Evolutionary conservation across 2,888 invertebrate genomes (phyloP), one percentile per base, ranked within the genome.

Genomic region (Drosophila prolongata): DNA sequence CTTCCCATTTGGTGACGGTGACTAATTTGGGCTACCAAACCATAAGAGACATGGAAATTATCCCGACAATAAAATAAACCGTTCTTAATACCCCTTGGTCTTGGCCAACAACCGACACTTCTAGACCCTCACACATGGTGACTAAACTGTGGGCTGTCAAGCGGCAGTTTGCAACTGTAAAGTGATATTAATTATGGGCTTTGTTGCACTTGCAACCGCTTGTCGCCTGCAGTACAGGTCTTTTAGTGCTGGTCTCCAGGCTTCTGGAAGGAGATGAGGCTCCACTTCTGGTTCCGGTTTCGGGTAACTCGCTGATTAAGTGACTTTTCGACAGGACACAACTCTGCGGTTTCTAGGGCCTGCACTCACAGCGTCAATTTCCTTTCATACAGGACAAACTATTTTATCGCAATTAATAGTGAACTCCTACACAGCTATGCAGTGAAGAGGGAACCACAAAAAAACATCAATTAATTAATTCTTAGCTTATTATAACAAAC

Each of bases 151-250:
- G 27, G 35, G 16, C 42, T 76, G 52, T 62, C 30, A 50, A 59
- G 69, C 46, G 73, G 49, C 61, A 76, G 62, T 59, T 65, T 68
- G 69, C 70, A 74, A 77, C 80, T 79, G 69, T 55, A 76, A 78
- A 78, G 62, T 65, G 78, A 83, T 83, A 83, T 79, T 79, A 79
- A 79, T 79, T 83, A 80, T 83, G 84, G 78, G 75, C 75, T 77
- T 77, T 64, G 74, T 55, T 61, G 84, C 78, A 75, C 53, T 64
- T 57, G 49, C 53, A 38, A 44, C 19, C 62, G 46, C 55, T 11
- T 62, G 65, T 44, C 37, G 13, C 43, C 38, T 50, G 19, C 38
- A 30, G 16, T 27, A 14, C 4, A 61, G 44, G 50, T 13, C 24
- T 4, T 38, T 37, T n/a, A 10, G 13, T 37, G 35, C 11, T 54